Conservation (phyloP, 2,888 invertebrate species). For the Ennomos quercinarius region DNA sequence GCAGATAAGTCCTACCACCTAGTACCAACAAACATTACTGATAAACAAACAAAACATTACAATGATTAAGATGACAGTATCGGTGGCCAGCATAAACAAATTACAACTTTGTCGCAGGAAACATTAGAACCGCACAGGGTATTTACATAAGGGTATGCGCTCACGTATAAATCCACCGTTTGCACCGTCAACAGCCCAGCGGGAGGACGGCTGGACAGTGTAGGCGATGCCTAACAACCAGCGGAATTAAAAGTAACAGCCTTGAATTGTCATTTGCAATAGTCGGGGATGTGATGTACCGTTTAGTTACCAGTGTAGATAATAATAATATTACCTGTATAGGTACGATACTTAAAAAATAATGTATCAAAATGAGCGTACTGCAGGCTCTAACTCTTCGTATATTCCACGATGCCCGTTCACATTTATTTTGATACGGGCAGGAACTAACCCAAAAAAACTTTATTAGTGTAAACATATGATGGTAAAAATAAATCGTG, state of each 20-base stretch:
- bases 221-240: slow-evolving; percentile 32
- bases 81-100: slow-evolving; percentile 5
- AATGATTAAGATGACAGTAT: slow-evolving; percentile 1
- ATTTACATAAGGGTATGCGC: slow-evolving; percentile 30
- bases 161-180: slow-evolving; percentile 33
- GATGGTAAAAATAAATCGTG: too few relatives aligned
- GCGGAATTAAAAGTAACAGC: slow-evolving; percentile 26
- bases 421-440: too few relatives aligned
- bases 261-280: slow-evolving; percentile 35
- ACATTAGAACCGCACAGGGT: slow-evolving; percentile 23
- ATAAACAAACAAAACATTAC: neutral
- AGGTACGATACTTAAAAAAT: too few relatives aligned
- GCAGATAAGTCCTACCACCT: too few relatives aligned
- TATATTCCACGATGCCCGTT: too few relatives aligned
- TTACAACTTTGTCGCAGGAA: slow-evolving; percentile 6
- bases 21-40: too few relatives aligned
- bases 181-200: slow-evolving; percentile 34
- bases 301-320: slow-evolving; percentile 1
- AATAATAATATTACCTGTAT: neutral
- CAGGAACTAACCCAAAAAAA: too few relatives aligned
- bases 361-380: too few relatives aligned
- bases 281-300: neutral
- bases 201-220: slow-evolving; percentile 31
- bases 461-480: too few relatives aligned
- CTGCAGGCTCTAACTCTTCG: too few relatives aligned